Evolutionary conservation across 2,113 vertebrate species (phyloP), one percentile per base, ranked within the genome.

Genomic region (Microtus ochrogaster): DNA sequence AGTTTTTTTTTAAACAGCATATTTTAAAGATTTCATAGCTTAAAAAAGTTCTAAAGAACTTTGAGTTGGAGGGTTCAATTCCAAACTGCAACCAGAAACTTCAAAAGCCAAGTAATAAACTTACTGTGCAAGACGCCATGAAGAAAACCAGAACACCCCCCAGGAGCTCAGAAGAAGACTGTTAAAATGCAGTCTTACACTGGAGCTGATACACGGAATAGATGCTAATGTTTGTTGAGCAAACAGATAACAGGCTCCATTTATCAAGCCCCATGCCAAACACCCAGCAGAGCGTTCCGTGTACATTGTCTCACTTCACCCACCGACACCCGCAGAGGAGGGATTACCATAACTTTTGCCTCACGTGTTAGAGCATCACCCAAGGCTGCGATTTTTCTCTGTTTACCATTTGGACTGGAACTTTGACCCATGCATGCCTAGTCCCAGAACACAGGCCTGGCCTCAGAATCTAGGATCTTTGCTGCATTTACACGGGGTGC

Each of bases 121-220:
- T 87, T 72, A 66, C 26, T 30, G 22, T 61, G n/a, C 28, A 87
- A 92, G 82, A 82, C 39, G 73, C 66, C 26, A 47, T 91, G 95
- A 97, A 84, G 92, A 94, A 97, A 96, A 55, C 91, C 94, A 97
- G 97, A 90, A 77, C 61, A 90, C 26, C 74, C 81, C 65, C 30
- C 13, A 76, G 79, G 9, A 92, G 94, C 66, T 90, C 96, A 39
- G 86, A 68, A 94, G 52, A 91, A 81, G n/a, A 78, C 41, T 12
- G 16, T 74, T 76, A 77, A 89, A 91, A 79, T 41, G 84, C 89
- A 92, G 87, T 76, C 90, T 93, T 70, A 49, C 24, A 9, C 88
- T 55, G 66, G 92, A 65, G 58, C 55, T 61, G 16, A 33, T 28
- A 65, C 78, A 76, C 79, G 89, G 78, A 92, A 74, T 95, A 95